A percentile compares a stretch with the other conserved stretches of the same genome.
phyloP scores from a whole-genome alignment of 2,888 invertebrate genomes.

The Plagiodera versicolora region DNA sequence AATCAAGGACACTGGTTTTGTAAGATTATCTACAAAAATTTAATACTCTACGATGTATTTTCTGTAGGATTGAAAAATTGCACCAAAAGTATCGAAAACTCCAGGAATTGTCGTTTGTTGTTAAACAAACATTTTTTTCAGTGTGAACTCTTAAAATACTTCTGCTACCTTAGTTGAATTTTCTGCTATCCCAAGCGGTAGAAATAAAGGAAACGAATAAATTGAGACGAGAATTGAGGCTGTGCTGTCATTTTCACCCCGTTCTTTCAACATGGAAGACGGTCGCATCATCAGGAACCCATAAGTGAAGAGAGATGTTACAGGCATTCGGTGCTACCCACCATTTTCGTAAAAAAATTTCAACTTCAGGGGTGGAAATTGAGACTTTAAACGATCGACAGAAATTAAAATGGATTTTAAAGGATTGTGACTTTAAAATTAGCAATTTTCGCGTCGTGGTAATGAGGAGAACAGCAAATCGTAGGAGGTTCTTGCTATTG shows the following conservation, averaged over 20 bases:
- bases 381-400: neutral
- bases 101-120: too few relatives aligned
- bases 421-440: constrained; percentile 19
- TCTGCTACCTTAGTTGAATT: too few relatives aligned
- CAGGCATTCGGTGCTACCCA: neutral
- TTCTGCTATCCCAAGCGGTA: neutral
- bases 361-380: too few relatives aligned
- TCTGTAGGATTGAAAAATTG: too few relatives aligned
- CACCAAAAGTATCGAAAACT: too few relatives aligned
- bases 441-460: constrained; percentile 18
- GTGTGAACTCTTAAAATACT: too few relatives aligned
- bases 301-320: neutral
- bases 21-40: too few relatives aligned
- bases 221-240: neutral
- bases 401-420: neutral
- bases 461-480: constrained; percentile 13
- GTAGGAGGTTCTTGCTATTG: neutral
- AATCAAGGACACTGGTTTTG: too few relatives aligned
- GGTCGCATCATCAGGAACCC: constrained; percentile 3
- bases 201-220: neutral
- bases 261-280: constrained; percentile 17
- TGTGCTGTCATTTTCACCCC: constrained; percentile 12
- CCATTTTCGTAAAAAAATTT: too few relatives aligned
- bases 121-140: too few relatives aligned
- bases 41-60: too few relatives aligned